Evolutionary conservation across 2,797 vertebrate genomes (phyloP).

Genomic region (Propithecus perrieri): DNA sequence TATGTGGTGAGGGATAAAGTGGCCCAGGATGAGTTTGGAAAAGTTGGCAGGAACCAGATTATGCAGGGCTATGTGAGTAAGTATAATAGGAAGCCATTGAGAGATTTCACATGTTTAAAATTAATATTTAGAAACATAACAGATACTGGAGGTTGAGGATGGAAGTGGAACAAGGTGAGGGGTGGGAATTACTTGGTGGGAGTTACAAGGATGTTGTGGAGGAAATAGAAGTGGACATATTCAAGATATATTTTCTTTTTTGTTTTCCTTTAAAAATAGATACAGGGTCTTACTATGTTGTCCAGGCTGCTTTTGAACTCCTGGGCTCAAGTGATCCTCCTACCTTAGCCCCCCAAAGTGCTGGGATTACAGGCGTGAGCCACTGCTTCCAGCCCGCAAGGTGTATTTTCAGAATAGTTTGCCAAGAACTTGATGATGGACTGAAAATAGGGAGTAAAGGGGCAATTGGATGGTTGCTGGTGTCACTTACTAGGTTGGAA

Average conservation of each 20-base stretch:
- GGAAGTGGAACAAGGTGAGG: background rate
- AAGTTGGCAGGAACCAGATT: background rate
- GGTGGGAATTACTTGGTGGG: background rate
- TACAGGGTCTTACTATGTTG: background rate
- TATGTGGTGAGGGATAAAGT: background rate
- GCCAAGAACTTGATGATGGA: background rate
- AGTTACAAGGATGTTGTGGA: background rate
- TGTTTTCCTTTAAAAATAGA: background rate
- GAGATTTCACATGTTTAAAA: background rate
- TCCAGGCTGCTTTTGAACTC: background rate
- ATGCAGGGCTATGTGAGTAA: background rate
- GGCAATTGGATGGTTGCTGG: background rate
- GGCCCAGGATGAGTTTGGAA: background rate
- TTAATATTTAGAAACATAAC: conserved; percentile 2
- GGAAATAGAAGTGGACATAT: background rate
- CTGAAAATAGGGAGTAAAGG: background rate
- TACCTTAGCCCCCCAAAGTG: background rate
- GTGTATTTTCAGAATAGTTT: background rate
- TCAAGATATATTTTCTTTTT: background rate
- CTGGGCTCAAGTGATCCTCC: background rate
- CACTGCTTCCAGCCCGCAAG: background rate
- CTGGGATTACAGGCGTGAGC: background rate
- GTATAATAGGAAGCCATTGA: background rate
- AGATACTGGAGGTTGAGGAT: background rate
- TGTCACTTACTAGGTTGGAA: background rate